phyloP scores from a whole-genome alignment of 2,113 vertebrate species.

The Ageneiosus marmoratus region DNA sequence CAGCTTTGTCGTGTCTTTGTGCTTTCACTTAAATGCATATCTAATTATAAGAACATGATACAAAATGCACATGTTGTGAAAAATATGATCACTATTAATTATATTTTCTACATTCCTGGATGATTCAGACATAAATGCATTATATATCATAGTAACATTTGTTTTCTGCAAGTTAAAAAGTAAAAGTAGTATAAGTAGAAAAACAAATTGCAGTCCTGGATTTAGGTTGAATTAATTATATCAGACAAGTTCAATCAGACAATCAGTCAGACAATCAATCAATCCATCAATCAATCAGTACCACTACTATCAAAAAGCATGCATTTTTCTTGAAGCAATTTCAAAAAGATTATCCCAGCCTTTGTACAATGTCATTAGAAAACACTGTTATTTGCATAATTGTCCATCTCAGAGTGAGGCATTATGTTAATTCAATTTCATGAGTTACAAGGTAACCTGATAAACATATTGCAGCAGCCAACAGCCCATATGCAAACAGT shows the following conservation, averaged over 20 bases:
- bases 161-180: slow-evolving; percentile 1
- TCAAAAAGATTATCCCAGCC: not conserved
- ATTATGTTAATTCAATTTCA: not conserved
- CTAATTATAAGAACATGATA: slow-evolving; percentile 15
- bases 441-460: not conserved
- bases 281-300: not conserved
- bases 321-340: not conserved
- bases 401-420: not conserved
- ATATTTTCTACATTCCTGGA: slow-evolving; percentile 30
- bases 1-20: not conserved
- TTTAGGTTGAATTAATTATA: not conserved
- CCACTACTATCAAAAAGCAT: not conserved
- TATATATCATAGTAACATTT: slow-evolving; percentile 24
- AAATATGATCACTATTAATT: slow-evolving; percentile 25
- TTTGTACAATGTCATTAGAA: not conserved
- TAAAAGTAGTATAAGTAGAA: not conserved
- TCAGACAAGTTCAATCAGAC: not conserved
- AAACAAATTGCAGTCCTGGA: not conserved
- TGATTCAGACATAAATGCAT: slow-evolving; percentile 17
- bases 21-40: slow-evolving; percentile 21
- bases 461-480: not conserved
- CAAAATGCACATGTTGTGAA: slow-evolving; percentile 22
- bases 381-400: not conserved
- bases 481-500: not conserved
- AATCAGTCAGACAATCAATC: not conserved